A percentile compares a stretch with the other conserved stretches of the same genome.
Evolutionary conservation across 2,113 vertebrate genomes (phyloP).

Genomic region (Apeltes quadracus): DNA sequence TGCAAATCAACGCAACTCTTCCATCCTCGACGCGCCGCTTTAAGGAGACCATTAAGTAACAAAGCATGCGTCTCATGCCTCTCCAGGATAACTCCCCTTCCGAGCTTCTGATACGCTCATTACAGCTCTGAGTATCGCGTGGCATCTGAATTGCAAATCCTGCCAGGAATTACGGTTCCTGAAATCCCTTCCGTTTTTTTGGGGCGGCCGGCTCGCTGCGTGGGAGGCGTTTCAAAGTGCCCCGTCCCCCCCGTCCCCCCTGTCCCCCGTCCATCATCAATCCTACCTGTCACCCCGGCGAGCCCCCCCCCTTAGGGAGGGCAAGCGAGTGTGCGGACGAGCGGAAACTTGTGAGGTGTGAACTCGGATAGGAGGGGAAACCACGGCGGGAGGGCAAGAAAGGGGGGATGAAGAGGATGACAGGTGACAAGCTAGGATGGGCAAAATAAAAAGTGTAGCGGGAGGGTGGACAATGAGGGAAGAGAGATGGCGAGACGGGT

Average conservation of each 20-base stretch:
- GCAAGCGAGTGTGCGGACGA: conserved; percentile 55
- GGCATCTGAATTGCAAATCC: not conserved
- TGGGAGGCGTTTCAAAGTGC: conserved; percentile 33
- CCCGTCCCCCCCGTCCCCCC: conserved; percentile 33
- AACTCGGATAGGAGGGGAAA: conserved; percentile 62
- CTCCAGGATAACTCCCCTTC: conserved; percentile 37
- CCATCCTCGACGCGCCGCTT: conserved; percentile 46
- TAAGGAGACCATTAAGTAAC: conserved; percentile 67
- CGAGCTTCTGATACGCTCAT: conserved; percentile 44
- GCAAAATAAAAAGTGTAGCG: conserved; percentile 50
- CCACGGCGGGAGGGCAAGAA: conserved; percentile 51
- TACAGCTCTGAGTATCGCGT: not conserved
- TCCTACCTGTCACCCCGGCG: conserved; percentile 69
- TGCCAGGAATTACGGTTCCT: not conserved
- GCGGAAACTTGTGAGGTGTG: conserved; percentile 72
- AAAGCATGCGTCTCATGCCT: conserved; percentile 56
- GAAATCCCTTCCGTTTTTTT: conserved; percentile 45
- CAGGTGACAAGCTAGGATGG: conserved; percentile 71
- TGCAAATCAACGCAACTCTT: conserved; percentile 70
- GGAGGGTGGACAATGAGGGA: conserved; percentile 59
- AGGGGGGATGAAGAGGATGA: conserved; percentile 67
- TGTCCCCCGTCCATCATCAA: conserved; percentile 77
- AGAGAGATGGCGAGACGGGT: conserved; percentile 55
- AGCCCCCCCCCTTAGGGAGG: conserved; percentile 61
- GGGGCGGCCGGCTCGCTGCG: conserved; percentile 35